A percentile compares a stretch with the other conserved stretches of the same genome.
These are phyloP conservation scores for Phymorhynchus buccinoides DNA, from an alignment of 1,140 invertebrate species.

Conservation along the genomic window DNA sequence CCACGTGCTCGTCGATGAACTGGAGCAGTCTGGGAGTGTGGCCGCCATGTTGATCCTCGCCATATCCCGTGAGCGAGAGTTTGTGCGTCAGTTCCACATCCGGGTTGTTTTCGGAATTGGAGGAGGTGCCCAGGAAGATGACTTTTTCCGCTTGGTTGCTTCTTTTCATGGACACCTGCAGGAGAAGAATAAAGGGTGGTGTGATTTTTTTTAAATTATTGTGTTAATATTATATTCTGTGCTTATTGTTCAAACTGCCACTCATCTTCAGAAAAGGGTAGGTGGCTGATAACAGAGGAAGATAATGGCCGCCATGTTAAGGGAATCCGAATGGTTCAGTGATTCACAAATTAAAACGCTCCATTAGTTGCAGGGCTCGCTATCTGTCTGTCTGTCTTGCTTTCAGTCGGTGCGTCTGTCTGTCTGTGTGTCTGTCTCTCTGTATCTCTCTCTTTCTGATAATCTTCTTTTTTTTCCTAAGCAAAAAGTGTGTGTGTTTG, in stretches of 20 bases:
- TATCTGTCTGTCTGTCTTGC: no score
- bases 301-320: neutral
- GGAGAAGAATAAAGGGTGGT: neutral
- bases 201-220: neutral
- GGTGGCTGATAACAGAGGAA: neutral
- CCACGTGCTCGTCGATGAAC: conserved; percentile 1
- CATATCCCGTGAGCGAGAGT: conserved; percentile 34
- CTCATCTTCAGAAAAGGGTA: no score
- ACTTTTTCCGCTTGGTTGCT: neutral
- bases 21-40: conserved; percentile 37
- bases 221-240: neutral
- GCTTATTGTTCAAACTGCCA: neutral
- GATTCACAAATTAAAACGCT: no score
- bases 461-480: no score
- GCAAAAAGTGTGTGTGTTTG: no score
- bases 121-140: neutral
- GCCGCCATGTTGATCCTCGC: conserved; percentile 31
- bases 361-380: no score
- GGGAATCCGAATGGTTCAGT: no score
- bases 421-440: no score
- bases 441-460: no score
- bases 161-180: conserved; percentile 12
- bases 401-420: no score
- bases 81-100: neutral
- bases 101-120: neutral